Base-by-base conservation (phyloP, 2,888 invertebrate genomes). In the Athetis lepigone region DNA sequence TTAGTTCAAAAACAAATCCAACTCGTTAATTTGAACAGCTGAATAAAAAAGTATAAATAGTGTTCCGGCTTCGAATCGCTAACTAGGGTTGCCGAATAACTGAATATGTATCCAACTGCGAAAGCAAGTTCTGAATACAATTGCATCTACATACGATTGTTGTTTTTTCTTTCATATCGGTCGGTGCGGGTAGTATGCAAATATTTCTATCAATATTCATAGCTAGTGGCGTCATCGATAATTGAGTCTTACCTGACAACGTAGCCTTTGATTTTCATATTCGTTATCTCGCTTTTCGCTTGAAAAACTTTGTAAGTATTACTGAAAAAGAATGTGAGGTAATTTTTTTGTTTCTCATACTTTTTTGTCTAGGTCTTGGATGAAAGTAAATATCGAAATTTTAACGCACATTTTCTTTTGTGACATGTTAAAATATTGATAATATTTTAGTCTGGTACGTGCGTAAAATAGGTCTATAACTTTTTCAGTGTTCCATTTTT, bases 191-290 rank as follows among this genome's bases (percentile, higher is more conserved):
- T 85, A 83, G 80, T 88, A 92, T 92, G 91, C 89, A 92, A 92
- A 92, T 92, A 80, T 70, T 75, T 69, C 82, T 80, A 91, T 92
- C 89, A 92, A 93, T 93, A 93, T 93, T 93, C 93, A 93, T 92
- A 76, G 87, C 75, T 76, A 61, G 84, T 76, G 79, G 81, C 85
- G 83, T 84, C 88, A 85, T 83, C 88, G 88, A 90, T 92, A 92
- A 91, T 91, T 90, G 91, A 91, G 89, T 88, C 88, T 88, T 87
- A 85, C 88, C 85, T 87, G 84, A 81, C 85, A 81, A 80, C 83
- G 80, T 79, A 80, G 82, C 79, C 85, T 86, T 85, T 83, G 81
- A 87, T 84, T 86, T 88, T 86, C 82, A 83, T 84, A 80, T 82
- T 86, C 82, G 82, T 83, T 83, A 84, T 71, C 74, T 77, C 61